A percentile compares a stretch with the other conserved stretches of the same genome.
Evolutionary conservation across 2,113 vertebrate species (phyloP).

Genomic region (Platichthys flesus): DNA sequence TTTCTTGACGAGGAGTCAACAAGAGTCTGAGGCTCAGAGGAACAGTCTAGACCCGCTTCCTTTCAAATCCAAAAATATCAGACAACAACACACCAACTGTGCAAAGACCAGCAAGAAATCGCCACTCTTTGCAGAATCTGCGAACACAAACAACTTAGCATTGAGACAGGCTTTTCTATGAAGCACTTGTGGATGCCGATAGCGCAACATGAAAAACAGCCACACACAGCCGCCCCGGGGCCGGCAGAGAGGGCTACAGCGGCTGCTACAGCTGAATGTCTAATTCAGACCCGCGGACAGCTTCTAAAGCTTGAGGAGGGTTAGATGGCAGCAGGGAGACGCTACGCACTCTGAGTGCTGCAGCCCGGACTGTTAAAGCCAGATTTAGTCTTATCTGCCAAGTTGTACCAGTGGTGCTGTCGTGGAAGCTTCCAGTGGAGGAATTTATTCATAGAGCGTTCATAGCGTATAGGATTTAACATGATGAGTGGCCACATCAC

Average conservation of each 20-base stretch:
- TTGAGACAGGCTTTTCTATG: slow-evolving; percentile 16
- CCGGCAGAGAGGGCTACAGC: slow-evolving; percentile 4
- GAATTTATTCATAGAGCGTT: not conserved
- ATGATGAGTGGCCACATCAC: not conserved
- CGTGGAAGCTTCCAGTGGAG: not conserved
- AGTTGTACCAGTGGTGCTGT: not conserved
- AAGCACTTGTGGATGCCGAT: slow-evolving; percentile 41
- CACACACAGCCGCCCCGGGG: slow-evolving; percentile 27
- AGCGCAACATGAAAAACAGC: slow-evolving; percentile 32
- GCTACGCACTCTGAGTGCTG: not conserved
- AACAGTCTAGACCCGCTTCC: not conserved
- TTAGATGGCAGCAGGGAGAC: not conserved
- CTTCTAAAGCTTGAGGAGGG: slow-evolving; percentile 8
- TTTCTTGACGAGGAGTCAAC: not conserved
- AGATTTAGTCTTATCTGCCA: slow-evolving; percentile 6
- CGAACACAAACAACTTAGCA: slow-evolving; percentile 10
- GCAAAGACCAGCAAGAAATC: not conserved
- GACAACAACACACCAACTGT: not conserved
- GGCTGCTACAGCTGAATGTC: slow-evolving; percentile 40
- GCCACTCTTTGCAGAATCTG: not conserved
- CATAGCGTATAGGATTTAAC: not conserved
- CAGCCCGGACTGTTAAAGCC: not conserved
- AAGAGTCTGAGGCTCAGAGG: not conserved
- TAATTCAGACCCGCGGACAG: slow-evolving; percentile 54
- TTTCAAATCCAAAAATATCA: not conserved